Evolutionary conservation across 1,140 invertebrate genomes (phyloP).

Genomic region (Ostrea edulis): DNA sequence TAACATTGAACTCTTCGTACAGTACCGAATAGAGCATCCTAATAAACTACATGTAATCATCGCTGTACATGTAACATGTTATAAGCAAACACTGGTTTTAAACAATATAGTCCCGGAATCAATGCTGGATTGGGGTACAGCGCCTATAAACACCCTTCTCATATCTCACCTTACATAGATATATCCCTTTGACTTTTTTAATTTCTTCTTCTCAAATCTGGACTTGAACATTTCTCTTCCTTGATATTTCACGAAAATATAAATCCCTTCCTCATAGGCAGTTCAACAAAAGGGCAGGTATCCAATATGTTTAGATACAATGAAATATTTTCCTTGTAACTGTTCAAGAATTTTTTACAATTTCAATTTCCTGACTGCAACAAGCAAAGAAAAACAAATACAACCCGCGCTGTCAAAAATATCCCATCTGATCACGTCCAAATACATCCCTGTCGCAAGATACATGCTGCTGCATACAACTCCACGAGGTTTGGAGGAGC

Average conservation of each 20-base stretch:
- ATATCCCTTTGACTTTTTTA: background rate
- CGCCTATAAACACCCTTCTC: background rate
- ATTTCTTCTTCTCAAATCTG: slow-evolving; percentile 29
- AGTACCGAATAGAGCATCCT: too few species aligned
- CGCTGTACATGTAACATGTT: too few species aligned
- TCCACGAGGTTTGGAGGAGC: background rate
- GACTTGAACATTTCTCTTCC: slow-evolving; percentile 8
- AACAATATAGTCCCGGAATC: too few species aligned
- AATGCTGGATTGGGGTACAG: too few species aligned
- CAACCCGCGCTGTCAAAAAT: background rate
- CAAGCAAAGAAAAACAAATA: background rate
- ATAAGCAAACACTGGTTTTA: too few species aligned
- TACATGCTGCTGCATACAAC: background rate
- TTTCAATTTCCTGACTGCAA: background rate
- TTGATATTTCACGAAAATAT: background rate
- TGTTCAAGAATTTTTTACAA: background rate
- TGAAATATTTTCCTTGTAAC: background rate
- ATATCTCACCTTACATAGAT: background rate
- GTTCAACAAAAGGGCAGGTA: background rate
- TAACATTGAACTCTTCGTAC: too few species aligned
- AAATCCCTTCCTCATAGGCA: background rate
- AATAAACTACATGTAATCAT: too few species aligned
- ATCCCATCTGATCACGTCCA: background rate
- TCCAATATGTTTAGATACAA: background rate
- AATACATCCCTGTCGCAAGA: background rate